Evolutionary conservation across 92 coral and sea anemone species (phyloP), one percentile per base, ranked within the genome.

Genomic region (Pocillopora meandrina): DNA sequence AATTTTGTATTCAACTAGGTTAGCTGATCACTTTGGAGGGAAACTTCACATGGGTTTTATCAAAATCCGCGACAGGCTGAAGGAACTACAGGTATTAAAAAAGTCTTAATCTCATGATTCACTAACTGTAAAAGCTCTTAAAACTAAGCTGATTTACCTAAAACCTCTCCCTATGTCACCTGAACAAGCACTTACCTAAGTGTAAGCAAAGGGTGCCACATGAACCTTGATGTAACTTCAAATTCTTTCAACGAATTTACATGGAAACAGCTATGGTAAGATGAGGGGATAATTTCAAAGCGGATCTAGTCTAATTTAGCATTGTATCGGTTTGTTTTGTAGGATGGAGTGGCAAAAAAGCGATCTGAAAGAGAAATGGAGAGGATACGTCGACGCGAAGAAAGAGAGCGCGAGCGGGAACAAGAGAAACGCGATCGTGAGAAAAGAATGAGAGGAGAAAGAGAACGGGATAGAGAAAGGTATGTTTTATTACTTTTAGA

Each of bases 1-100:
- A 17, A 69, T n/a, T 55, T 56, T 71, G 19, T 81, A 8, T n/a
- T 52, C 14, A 56, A 72, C 33, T 66, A 97, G 99, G 71, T 89
- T 97, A 60, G 99, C 99, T 34, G 99, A 97, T 90, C 99, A 97
- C 80, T 97, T 97, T 88, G 99, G 99, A 55, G 99, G 99, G 2
- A 97, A 97, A 92, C 97, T 97, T 21, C 99, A 97, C 89, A 97
- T 97, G 99, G 99, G 99, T 8, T 97, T 97, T 76, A 97, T 97
- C 71, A 97, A 97, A 78, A 95, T 97, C 67, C 97, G 99, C 52
- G 95, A 97, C 86, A 64, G 99, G 62, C 87, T 97, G 36, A 79
- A 89, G 74, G 97, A 95, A 74, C 91, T 97, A 0, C 93, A 93
- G 95, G 98, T 95, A 4, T 66, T n/a, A 1, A 18, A 12, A 10